phyloP scores from a whole-genome alignment of 2,888 invertebrate species.

The Nomada goodeniana region DNA sequence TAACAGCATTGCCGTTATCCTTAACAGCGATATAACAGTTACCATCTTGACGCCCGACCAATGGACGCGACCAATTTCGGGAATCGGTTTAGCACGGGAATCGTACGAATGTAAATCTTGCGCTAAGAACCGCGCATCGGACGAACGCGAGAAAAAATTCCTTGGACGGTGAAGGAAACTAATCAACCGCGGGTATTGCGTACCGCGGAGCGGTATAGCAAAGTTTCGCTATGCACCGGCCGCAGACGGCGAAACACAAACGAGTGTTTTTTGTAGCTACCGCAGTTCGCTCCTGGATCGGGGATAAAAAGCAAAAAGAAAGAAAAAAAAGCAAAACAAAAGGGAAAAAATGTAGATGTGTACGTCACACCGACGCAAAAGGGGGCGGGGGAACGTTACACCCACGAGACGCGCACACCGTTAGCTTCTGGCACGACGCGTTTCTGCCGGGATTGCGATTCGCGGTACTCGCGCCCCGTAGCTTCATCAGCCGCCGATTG shows the following conservation, averaged over 20 bases:
- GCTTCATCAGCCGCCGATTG: conserved; percentile 79
- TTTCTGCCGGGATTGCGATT: conserved; percentile 70
- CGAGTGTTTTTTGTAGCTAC: conserved; percentile 59
- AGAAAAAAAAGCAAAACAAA: conserved; percentile 49
- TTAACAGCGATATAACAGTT: too few relatives aligned
- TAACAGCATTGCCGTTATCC: too few relatives aligned
- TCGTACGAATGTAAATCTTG: not conserved
- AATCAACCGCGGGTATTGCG: conserved; percentile 66
- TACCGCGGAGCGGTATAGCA: conserved; percentile 52
- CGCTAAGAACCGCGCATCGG: not conserved
- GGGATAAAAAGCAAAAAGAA: conserved; percentile 54
- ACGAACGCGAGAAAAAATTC: conserved; percentile 39
- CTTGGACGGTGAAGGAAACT: conserved; percentile 63
- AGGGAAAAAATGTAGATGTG: conserved; percentile 22
- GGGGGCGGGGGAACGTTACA: conserved; percentile 27
- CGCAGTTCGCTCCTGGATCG: conserved; percentile 24
- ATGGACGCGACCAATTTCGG: too few relatives aligned
- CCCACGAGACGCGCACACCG: conserved; percentile 28
- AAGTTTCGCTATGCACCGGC: conserved; percentile 55
- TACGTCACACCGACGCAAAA: conserved; percentile 18
- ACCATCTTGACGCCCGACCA: too few relatives aligned
- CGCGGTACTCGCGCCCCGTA: conserved; percentile 67
- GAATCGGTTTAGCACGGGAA: too few relatives aligned
- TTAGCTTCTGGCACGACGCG: conserved; percentile 48
- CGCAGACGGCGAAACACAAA: conserved; percentile 67